Evolutionary conservation across 2,888 invertebrate species (phyloP).

Genomic region (Acronicta aceris): DNA sequence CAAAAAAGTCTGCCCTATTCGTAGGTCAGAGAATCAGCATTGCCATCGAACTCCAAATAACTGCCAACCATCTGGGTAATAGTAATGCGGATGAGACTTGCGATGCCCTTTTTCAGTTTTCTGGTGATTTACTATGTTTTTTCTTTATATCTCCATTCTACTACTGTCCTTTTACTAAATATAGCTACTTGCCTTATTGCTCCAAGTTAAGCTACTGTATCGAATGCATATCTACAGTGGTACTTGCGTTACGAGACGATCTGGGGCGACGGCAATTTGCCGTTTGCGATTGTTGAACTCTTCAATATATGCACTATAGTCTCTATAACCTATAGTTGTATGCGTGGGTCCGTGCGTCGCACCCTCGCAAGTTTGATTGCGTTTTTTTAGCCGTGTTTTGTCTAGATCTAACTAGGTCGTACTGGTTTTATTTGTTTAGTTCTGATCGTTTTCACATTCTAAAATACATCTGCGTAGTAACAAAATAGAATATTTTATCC

Average conservation of each 20-base stretch:
- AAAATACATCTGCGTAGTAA: not conserved
- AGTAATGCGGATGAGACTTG: too few species aligned
- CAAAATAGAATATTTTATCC: not conserved
- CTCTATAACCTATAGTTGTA: conserved; percentile 17
- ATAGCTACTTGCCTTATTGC: not conserved
- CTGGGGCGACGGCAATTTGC: conserved; percentile 67
- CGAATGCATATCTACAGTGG: conserved; percentile 22
- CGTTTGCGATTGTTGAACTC: conserved; percentile 68
- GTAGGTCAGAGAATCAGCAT: too few species aligned
- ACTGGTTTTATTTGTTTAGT: not conserved
- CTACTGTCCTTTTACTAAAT: not conserved
- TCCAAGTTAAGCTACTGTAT: conserved; percentile 24
- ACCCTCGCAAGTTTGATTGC: conserved; percentile 31
- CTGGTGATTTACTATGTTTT: too few species aligned
- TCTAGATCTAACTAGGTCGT: conserved; percentile 9
- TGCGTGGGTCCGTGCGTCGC: conserved; percentile 26
- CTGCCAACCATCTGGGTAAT: too few species aligned
- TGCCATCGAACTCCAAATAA: too few species aligned
- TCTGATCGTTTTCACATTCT: not conserved
- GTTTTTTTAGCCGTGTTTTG: conserved; percentile 15
- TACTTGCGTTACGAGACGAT: conserved; percentile 66
- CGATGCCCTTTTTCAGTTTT: too few species aligned
- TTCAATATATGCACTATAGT: conserved; percentile 21
- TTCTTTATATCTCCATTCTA: not conserved
- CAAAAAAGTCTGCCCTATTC: too few species aligned